Evolutionary conservation across 2,888 invertebrate species (phyloP).

Genomic region (Sarcophaga carnaria): DNA sequence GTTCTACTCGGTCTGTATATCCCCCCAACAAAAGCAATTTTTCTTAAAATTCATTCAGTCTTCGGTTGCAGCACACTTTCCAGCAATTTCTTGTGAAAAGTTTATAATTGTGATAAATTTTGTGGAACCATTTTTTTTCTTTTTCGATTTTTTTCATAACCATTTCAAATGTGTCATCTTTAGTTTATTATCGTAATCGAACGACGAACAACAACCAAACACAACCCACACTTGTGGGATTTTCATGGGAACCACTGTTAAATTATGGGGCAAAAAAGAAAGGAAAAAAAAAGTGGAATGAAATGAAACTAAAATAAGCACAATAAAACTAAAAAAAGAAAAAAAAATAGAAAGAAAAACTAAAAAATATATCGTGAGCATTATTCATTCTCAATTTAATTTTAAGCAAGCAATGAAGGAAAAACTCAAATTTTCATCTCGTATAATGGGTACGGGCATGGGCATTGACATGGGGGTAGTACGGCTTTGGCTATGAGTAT

Average conservation of each 20-base stretch:
- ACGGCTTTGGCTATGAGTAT: too few species aligned
- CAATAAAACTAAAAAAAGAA: not conserved
- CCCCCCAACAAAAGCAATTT: not conserved
- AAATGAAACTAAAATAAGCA: not conserved
- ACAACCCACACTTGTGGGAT: not conserved
- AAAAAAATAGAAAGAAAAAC: not conserved
- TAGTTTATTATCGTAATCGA: not conserved
- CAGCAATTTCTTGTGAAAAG: not conserved
- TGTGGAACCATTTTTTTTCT: not conserved
- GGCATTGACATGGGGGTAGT: too few species aligned
- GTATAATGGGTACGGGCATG: too few species aligned
- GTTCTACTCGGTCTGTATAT: too few species aligned
- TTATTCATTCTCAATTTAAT: slow-evolving; percentile 55
- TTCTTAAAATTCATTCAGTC: not conserved
- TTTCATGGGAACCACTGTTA: slow-evolving; percentile 49
- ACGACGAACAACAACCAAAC: not conserved
- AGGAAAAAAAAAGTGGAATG: not conserved
- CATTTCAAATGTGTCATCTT: not conserved
- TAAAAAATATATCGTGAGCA: slow-evolving; percentile 34
- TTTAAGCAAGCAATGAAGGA: slow-evolving; percentile 35
- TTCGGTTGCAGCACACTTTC: not conserved
- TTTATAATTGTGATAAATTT: not conserved
- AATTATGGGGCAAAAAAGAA: slow-evolving; percentile 33
- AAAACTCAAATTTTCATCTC: not conserved
- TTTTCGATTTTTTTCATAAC: not conserved